Conservation (phyloP, 2,113 vertebrate genomes). For the Ceuthmochares aereus region DNA sequence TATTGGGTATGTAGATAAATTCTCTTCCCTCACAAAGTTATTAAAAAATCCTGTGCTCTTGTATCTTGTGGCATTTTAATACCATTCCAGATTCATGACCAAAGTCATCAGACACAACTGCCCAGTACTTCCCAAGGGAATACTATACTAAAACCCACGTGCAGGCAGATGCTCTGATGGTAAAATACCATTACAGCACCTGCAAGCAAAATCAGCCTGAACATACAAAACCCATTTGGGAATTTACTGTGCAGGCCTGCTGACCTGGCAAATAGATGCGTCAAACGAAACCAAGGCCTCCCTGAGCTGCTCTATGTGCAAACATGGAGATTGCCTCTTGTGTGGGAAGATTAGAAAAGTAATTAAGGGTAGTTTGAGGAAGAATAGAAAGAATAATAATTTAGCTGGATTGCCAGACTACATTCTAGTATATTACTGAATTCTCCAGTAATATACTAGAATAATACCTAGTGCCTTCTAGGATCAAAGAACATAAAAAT, state of each 20-base stretch:
- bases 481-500: no score
- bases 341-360: background rate
- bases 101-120: background rate
- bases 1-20: background rate
- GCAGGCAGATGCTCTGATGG: accelerated
- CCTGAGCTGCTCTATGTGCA: background rate
- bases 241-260: background rate
- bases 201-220: background rate
- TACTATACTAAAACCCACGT: background rate
- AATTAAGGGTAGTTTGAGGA: background rate
- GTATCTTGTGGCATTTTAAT: background rate
- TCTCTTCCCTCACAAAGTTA: background rate
- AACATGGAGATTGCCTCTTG: background rate
- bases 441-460: background rate
- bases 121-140: background rate
- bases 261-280: background rate
- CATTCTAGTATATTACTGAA: no score
- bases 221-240: accelerated
- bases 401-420: background rate
- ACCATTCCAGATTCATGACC: background rate
- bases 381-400: background rate
- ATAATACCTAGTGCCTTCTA: background rate
- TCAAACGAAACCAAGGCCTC: background rate
- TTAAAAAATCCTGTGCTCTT: background rate
- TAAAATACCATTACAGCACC: background rate